Base-by-base conservation (phyloP, 2,113 vertebrate genomes). In the Paedocypris sp. region DNA sequence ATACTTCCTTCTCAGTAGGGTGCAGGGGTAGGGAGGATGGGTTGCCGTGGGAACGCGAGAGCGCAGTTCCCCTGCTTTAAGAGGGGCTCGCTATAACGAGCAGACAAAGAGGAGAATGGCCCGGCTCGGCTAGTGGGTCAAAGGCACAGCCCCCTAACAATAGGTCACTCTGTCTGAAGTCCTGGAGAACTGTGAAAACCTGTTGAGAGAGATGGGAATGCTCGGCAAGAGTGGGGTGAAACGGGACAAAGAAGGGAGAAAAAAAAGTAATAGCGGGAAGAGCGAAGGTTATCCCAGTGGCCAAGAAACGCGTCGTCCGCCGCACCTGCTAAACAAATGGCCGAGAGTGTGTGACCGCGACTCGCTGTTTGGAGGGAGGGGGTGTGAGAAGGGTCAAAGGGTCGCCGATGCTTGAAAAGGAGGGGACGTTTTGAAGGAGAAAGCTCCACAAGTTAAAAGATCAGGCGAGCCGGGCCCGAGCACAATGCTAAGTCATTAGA, bases 21-120 rank as follows among this genome's bases (percentile, higher is more conserved):
- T 47, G 54, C 63, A 33, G 63, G 60, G 45, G 23, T 36, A 29
- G 46, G 67, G 58, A 43, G 61, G 47, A 83, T 75, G 73, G 69
- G 75, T 69, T 75, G 72, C 80, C 76, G 83, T 87, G 83, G 82
- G 86, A 85, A 86, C 64, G 10, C 53, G 48, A 50, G 43, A 77
- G 71, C 62, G 56, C 72, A 41, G 59, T 77, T 75, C 80, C 71
- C 75, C 62, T 80, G 82, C 82, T 79, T 77, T 65, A 62, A 64
- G 60, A 65, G 62, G 78, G 74, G 76, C 73, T 67, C 56, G 73
- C 76, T 68, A 82, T 86, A 85, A 86, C 80, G 80, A 87, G 85
- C 80, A 82, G 79, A 86, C 86, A 87, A 84, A 76, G 73, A 77
- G 77, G 57, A 82, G 80, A 82, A 82, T 82, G 80, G 56, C 73